Base-by-base conservation (phyloP, 2,797 vertebrate genomes). In the Pseudochirops corinnae region DNA sequence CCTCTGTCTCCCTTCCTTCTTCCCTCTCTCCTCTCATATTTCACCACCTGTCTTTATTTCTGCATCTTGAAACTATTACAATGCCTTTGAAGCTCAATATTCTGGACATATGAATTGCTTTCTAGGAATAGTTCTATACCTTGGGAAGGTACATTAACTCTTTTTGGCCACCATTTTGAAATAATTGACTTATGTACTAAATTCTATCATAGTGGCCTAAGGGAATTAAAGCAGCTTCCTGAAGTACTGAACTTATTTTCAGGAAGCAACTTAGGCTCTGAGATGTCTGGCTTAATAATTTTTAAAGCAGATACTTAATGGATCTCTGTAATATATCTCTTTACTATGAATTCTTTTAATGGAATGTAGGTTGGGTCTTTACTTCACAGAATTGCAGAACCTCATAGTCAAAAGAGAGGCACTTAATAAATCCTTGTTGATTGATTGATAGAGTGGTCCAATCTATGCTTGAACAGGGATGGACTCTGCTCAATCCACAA, bases 211-310 rank as follows among this genome's bases (percentile, higher is more conserved):
- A 58, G 55, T 18, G 55, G 12, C 31, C 46, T 53, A 18, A 55
- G 62, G 62, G 62, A 93, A 46, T 9, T 50, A 10, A 94, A 16
- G n/a, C 7, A 82, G 29, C 9, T 93, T 50, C 55, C 6, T 57
- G 53, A 50, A 52, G 16, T 16, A 53, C 50, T 92, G 53, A 92
- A 58, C 50, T 53, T 96, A 26, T 57, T 60, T 56, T 16, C 21
- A 91, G 58, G 58, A 91, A 91, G 12, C 28, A 0, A 0, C 39
- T 39, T 53, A 90, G 56, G 11, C 4, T 93, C 3, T 62, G 5
- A 12, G n/a, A 95, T 87, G 18, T 33, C 39, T 93, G 74, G 14
- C 46, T 90, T 94, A 87, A 87, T 87, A 87, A 26, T 53, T 82
- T 55, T 93, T 21, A 33, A 62, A 93, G 7, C 0, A 95, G 74